These are phyloP conservation scores for Miniopterus natalensis DNA, from an alignment of 2,113 vertebrate genomes.

Conservation along the genomic window DNA sequence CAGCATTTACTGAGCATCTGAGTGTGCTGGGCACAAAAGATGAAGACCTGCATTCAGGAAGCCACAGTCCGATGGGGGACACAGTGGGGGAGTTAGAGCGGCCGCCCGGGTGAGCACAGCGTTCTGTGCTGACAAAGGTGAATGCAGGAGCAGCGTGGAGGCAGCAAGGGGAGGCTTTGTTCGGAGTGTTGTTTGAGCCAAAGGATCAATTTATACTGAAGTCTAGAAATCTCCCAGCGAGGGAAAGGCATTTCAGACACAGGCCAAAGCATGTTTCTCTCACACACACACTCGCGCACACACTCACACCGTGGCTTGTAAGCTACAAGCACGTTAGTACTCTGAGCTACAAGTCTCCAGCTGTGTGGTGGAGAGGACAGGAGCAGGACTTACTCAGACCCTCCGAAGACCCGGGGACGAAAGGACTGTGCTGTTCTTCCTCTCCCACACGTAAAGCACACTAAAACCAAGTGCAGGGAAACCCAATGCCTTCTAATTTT, in stretches of 20 bases:
- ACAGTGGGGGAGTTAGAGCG: too few relatives aligned
- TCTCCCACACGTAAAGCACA: not conserved
- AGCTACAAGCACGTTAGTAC: not conserved
- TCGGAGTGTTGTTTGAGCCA: not conserved
- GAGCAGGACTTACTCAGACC: not conserved
- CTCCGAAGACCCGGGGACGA: not conserved
- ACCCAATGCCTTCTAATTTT: not conserved
- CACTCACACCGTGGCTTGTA: not conserved
- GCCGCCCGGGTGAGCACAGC: too few relatives aligned
- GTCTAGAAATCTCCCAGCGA: not conserved
- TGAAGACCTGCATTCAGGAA: too few relatives aligned
- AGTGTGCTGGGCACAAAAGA: too few relatives aligned
- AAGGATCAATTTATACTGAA: not conserved
- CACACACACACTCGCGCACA: not conserved
- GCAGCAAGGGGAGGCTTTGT: not conserved
- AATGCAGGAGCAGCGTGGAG: too few relatives aligned
- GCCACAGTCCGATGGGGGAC: too few relatives aligned
- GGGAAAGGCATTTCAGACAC: not conserved
- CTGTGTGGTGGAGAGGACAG: not conserved
- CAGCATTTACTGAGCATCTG: not conserved
- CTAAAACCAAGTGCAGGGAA: not conserved
- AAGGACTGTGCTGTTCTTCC: too few relatives aligned
- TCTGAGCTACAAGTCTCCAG: not conserved
- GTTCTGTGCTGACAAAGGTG: too few relatives aligned
- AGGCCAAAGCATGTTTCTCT: not conserved